These are phyloP conservation scores for Heteromurus nitidus DNA, from an alignment of 2,888 invertebrate genomes.

Conservation along the genomic window DNA sequence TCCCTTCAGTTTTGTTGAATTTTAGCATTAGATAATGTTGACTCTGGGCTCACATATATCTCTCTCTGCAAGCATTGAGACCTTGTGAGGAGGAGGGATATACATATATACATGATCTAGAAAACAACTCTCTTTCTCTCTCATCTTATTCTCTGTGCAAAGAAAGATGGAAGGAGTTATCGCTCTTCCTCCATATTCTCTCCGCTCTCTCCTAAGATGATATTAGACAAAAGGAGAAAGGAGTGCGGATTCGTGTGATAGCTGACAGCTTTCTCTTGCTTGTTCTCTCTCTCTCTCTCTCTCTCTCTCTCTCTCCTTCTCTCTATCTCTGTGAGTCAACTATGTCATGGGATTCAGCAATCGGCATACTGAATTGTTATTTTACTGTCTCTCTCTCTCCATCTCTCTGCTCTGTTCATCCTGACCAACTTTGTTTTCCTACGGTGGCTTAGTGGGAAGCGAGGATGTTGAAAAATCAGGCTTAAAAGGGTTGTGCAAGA, in stretches of 20 bases:
- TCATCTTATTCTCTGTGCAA: no score
- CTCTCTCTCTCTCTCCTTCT: not conserved
- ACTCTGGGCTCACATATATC: not conserved
- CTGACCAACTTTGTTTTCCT: not conserved
- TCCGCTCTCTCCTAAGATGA: no score
- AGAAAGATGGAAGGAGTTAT: no score
- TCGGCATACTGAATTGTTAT: conserved; percentile 10
- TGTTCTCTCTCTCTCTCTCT: not conserved
- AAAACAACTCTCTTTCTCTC: no score
- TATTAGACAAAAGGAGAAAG: no score
- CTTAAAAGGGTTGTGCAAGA: not conserved
- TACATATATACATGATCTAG: no score
- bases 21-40: conserved; percentile 9
- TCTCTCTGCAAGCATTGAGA: no score
- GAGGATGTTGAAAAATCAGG: not conserved
- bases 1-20: not conserved
- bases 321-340: conserved; percentile 3
- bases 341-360: not conserved
- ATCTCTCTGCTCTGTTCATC: no score
- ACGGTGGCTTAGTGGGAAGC: not conserved
- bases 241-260: no score
- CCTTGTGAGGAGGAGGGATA: no score
- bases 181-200: no score
- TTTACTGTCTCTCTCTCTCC: conserved; percentile 3
- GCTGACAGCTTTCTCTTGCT: no score